Base-by-base conservation (phyloP, 2,113 vertebrate species). In the Percina caprodes region DNA sequence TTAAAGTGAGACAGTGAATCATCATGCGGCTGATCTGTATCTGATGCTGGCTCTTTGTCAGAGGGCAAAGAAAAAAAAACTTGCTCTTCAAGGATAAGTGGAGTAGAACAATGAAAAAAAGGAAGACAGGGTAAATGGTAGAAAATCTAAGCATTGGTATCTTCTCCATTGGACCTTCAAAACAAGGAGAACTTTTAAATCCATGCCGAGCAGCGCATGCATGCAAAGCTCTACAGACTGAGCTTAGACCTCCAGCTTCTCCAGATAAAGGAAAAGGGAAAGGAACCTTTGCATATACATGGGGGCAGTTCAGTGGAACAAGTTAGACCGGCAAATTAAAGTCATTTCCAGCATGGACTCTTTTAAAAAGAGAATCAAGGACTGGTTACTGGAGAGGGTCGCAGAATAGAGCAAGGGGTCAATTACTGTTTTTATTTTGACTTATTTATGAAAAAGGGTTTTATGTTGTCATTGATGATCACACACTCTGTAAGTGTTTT, bases 101-200 rank as follows among this genome's bases (percentile, higher is more conserved):
- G 33, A 68, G 42, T 49, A 8, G 11, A 35, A 52, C 74, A 77
- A 58, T 58, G 19, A 39, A 45, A 26, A 61, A 21, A 48, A 61
- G 19, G 24, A 48, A 42, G 33, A 52, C 1, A 0, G 12, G 9
- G 7, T 4, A 58, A 26, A 65, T 35, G 26, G 39, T 16, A 11
- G 51, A 52, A 30, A 66, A 46, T 30, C n/a, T 39, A 23, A 59
- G 15, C 19, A 8, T 56, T 54, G 46, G 5, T 71, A 23, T 79
- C 48, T 46, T 48, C 19, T 72, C 21, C 45, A 51, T 9, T 61
- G 8, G 18, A 52, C 13, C 24, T 33, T 61, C 58, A 54, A 23
- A 26, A 48, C 16, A 61, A 46, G 12, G 46, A 71, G 2, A 59
- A 19, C 1, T 15, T 42, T 42, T 5, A 58, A 19, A 26, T 56